Conservation (phyloP, 2,797 vertebrate species). For the Glossophaga mutica region DNA sequence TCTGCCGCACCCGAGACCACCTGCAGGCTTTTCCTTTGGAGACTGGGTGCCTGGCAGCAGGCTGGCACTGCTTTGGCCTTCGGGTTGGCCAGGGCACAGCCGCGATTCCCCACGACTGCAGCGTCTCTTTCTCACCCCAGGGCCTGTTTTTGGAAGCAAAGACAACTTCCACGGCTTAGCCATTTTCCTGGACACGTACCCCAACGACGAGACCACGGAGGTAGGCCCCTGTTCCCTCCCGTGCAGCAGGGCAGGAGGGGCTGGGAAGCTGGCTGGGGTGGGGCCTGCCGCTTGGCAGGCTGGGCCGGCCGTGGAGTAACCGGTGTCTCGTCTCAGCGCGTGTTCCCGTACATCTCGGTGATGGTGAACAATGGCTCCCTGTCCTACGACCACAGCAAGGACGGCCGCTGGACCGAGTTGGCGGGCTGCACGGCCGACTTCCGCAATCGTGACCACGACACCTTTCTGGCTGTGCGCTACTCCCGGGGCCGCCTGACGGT, state of each 20-base stretch:
- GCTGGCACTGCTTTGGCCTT: neutral
- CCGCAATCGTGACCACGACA: conserved; percentile 94
- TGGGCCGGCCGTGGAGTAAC: neutral
- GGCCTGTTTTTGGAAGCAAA: conserved; percentile 95
- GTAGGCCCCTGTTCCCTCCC: conserved; percentile 81
- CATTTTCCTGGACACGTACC: conserved; percentile 96
- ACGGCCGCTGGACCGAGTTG: conserved; percentile 92
- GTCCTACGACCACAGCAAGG: conserved; percentile 95
- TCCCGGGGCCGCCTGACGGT: conserved; percentile 95
- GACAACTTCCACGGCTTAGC: conserved; percentile 95
- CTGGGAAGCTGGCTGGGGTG: neutral
- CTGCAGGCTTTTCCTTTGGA: neutral
- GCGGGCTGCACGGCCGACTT: conserved; percentile 94
- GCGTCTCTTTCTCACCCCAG: conserved; percentile 80
- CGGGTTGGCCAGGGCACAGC: neutral
- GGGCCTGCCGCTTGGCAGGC: neutral
- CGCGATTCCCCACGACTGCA: neutral
- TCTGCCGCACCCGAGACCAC: neutral
- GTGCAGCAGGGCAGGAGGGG: neutral
- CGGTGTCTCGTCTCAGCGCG: conserved; percentile 82
- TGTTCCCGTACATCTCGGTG: conserved; percentile 95
- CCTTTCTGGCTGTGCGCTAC: conserved; percentile 95
- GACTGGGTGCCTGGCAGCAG: neutral
- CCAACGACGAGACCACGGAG: conserved; percentile 94
- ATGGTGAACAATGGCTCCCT: conserved; percentile 98